Evolutionary conservation across 2,113 vertebrate genomes (phyloP).

Genomic region (Malurus elegans): DNA sequence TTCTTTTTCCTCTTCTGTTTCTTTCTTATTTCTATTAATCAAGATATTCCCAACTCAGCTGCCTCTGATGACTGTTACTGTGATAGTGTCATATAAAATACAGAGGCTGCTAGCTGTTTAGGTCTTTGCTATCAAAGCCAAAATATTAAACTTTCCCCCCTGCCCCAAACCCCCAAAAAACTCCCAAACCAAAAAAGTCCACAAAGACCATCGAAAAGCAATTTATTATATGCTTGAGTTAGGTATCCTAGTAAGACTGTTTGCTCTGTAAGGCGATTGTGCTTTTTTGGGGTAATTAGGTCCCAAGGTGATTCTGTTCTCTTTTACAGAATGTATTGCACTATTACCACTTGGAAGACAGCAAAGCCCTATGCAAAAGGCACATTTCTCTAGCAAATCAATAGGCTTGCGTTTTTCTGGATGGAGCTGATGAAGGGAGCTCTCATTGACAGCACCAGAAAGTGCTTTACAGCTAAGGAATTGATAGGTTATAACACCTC

Average conservation of each 20-base stretch:
- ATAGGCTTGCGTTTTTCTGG: not conserved
- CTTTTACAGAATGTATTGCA: not conserved
- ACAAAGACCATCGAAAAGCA: not conserved
- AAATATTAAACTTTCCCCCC: not conserved
- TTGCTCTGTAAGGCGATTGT: not conserved
- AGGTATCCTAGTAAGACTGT: not conserved
- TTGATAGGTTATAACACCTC: not conserved
- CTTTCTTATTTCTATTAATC: not conserved
- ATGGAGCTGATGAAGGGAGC: not conserved
- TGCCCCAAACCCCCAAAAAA: rapidly evolving
- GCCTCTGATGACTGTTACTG: not conserved
- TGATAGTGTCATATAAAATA: not conserved
- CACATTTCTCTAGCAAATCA: not conserved
- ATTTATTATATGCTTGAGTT: not conserved
- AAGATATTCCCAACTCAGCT: not conserved
- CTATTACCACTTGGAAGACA: not conserved
- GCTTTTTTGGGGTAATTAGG: not conserved
- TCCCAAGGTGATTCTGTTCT: not conserved
- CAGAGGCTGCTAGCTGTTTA: not conserved
- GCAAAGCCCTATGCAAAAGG: not conserved
- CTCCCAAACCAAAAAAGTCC: not conserved
- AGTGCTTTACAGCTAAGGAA: not conserved
- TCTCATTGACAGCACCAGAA: not conserved
- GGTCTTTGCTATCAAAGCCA: not conserved
- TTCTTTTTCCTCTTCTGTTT: not conserved